A percentile compares a stretch with the other conserved stretches of the same genome.
phyloP scores from a whole-genome alignment of 2,888 invertebrate genomes.

The Tinea semifulvella region DNA sequence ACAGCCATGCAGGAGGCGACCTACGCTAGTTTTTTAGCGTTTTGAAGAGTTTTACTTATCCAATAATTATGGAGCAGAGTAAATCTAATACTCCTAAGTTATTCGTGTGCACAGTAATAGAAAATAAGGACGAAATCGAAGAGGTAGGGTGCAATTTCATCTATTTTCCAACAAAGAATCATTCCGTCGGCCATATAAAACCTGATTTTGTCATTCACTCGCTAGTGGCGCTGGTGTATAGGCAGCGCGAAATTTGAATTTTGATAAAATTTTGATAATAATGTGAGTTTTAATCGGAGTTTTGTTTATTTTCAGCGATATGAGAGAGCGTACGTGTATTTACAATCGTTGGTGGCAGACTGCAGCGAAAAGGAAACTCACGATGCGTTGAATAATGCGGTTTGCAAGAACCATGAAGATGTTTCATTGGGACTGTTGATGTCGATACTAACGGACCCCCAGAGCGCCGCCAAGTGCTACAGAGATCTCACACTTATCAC shows the following conservation, averaged over 20 bases:
- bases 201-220: constrained; percentile 47
- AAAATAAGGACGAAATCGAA: constrained; percentile 90
- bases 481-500: constrained; percentile 90
- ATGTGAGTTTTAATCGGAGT: constrained; percentile 2
- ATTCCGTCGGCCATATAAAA: constrained; percentile 62
- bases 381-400: constrained; percentile 88
- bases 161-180: constrained; percentile 60
- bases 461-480: constrained; percentile 85
- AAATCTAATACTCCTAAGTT: constrained; percentile 74
- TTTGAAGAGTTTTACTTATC: constrained; percentile 60
- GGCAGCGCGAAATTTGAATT: constrained; percentile 55
- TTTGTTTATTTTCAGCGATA: constrained; percentile 82
- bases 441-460: constrained; percentile 86
- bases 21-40: constrained; percentile 66
- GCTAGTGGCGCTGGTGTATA: constrained; percentile 50
- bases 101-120: constrained; percentile 83
- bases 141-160: constrained; percentile 75
- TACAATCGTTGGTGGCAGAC: constrained; percentile 81
- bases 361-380: constrained; percentile 94
- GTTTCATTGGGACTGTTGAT: constrained; percentile 90
- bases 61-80: constrained; percentile 66
- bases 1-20: constrained; percentile 71
- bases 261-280: constrained; percentile 17
- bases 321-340: constrained; percentile 81
- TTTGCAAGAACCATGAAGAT: constrained; percentile 93